A percentile compares a stretch with the other conserved stretches of the same genome.
Evolutionary conservation across 2,113 vertebrate genomes (phyloP).

Genomic region (Mus pahari): DNA sequence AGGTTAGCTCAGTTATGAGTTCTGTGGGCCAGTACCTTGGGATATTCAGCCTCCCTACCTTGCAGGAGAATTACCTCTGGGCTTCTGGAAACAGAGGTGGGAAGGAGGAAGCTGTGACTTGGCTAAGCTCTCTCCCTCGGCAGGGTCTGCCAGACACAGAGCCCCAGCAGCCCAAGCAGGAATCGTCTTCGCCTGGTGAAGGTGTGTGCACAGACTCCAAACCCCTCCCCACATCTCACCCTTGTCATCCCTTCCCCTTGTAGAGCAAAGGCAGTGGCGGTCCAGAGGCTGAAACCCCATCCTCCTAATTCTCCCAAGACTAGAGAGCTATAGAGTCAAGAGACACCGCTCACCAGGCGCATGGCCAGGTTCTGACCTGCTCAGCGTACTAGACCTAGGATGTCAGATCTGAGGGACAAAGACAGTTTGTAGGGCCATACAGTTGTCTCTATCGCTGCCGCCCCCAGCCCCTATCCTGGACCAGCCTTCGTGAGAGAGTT

Average conservation of each 20-base stretch:
- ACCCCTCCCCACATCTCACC: background rate
- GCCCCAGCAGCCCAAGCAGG: background rate
- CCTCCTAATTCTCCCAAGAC: background rate
- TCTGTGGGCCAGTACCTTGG: background rate
- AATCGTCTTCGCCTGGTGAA: background rate
- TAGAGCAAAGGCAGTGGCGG: background rate
- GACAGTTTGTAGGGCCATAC: background rate
- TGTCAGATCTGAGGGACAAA: background rate
- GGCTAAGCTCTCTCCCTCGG: background rate
- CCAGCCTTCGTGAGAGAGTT: too few relatives aligned
- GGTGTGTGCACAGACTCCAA: slow-evolving; percentile 30
- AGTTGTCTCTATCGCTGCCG: background rate
- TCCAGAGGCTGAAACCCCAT: background rate
- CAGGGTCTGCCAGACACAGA: slow-evolving; percentile 36
- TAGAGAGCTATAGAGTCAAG: background rate
- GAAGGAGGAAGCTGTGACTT: background rate
- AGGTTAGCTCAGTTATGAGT: background rate
- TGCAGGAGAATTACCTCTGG: background rate
- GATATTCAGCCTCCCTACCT: background rate
- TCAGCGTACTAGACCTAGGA: background rate
- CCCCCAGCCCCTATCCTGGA: background rate
- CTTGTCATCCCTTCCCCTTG: background rate
- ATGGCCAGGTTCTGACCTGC: background rate
- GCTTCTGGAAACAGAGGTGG: background rate
- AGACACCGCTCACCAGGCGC: background rate